Evolutionary conservation across 64 coral and sea anemone species (phyloP).

Genomic region (Catalaphyllia jardinei): DNA sequence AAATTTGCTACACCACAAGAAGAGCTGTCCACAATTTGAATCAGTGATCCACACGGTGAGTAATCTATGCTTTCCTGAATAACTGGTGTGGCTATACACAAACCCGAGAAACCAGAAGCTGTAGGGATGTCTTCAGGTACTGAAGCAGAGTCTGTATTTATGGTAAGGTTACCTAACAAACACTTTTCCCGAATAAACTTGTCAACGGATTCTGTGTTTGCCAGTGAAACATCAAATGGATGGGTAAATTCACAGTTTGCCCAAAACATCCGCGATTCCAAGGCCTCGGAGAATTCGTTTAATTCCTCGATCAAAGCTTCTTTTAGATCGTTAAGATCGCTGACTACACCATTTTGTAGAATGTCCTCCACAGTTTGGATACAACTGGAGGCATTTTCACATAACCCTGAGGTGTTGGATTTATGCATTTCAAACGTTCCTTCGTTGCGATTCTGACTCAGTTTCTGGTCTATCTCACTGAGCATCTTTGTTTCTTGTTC

Average conservation of each 20-base stretch:
- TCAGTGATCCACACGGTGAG: conserved; percentile 27
- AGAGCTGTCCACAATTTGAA: conserved; percentile 39
- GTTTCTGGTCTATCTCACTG: conserved; percentile 39
- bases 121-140: neutral
- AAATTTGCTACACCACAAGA: conserved; percentile 41
- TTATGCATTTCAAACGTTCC: conserved; percentile 11
- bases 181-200: conserved; percentile 7
- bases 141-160: neutral
- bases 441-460: conserved; percentile 24
- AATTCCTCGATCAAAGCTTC: conserved; percentile 51
- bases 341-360: conserved; percentile 36
- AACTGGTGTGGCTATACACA: neutral
- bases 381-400: conserved; percentile 49
- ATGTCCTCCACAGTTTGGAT: conserved; percentile 55
- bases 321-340: conserved; percentile 69
- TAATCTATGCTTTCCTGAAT: neutral
- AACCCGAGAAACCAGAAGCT: conserved; percentile 24
- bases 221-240: conserved; percentile 23
- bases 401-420: neutral
- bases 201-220: neutral
- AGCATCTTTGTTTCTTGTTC: conserved; percentile 50
- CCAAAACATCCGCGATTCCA: neutral
- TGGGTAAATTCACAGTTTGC: conserved; percentile 16
- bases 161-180: conserved; percentile 15
- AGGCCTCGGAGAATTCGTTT: neutral